Percentiles rank a stretch among this genome's conserved stretches.
phyloP scores from a whole-genome alignment of 2,888 invertebrate species.

The Oscheius sp. region DNA sequence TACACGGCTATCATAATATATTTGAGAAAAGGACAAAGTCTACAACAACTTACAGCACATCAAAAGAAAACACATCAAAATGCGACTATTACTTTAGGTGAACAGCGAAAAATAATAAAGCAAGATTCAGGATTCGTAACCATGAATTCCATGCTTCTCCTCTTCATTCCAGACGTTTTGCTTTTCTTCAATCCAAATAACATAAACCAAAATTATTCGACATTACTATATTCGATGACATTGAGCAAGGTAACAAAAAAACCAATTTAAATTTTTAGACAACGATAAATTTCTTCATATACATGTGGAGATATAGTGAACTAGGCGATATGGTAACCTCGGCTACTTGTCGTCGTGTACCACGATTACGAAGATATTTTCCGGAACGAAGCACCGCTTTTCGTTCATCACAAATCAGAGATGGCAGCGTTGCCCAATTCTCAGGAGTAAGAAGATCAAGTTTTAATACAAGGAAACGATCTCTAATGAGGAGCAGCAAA shows the following conservation, averaged over 20 bases:
- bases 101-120: not conserved
- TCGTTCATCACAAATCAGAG: constrained; percentile 8
- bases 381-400: constrained; percentile 6
- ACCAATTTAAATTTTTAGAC: constrained; percentile 33
- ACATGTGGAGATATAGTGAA: constrained; percentile 46
- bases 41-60: constrained; percentile 6
- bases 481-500: too few relatives aligned
- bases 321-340: constrained; percentile 25
- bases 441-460: not conserved
- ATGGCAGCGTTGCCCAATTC: not conserved
- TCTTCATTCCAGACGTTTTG: constrained; percentile 43
- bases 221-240: constrained; percentile 46
- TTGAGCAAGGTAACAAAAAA: constrained; percentile 38
- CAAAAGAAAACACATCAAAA: constrained; percentile 45
- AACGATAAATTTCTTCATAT: constrained; percentile 42
- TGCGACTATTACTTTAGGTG: constrained; percentile 43
- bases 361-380: constrained; percentile 5
- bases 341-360: constrained; percentile 3
- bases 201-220: constrained; percentile 40
- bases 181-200: constrained; percentile 42
- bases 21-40: constrained; percentile 24
- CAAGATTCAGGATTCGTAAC: constrained; percentile 23
- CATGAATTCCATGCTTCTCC: constrained; percentile 40
- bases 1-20: constrained; percentile 42
- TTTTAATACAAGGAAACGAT: too few relatives aligned